A percentile compares a stretch with the other conserved stretches of the same genome.
These are phyloP conservation scores for Scortum barcoo DNA, from an alignment of 2,113 vertebrate genomes.

Conservation along the genomic window DNA sequence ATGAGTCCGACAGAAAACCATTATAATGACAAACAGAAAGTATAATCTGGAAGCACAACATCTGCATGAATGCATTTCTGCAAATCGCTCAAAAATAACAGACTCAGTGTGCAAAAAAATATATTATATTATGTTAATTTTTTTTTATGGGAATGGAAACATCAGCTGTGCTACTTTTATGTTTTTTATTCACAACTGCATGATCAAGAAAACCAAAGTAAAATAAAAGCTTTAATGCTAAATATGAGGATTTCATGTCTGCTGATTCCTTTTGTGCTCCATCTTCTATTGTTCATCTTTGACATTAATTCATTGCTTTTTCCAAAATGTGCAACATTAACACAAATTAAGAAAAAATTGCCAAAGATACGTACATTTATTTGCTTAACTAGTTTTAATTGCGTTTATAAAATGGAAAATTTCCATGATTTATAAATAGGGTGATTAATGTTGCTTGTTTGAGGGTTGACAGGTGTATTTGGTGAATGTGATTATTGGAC, in stretches of 20 bases:
- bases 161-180: too few species aligned
- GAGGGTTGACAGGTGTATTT: neutral
- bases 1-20: too few species aligned
- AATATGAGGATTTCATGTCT: neutral
- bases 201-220: neutral
- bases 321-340: too few species aligned
- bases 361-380: too few species aligned
- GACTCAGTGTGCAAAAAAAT: too few species aligned
- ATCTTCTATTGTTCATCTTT: neutral
- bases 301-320: neutral
- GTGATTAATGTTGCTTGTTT: conserved; percentile 3
- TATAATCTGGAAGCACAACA: too few species aligned
- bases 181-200: neutral
- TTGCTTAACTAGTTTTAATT: too few species aligned
- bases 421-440: neutral
- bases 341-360: neutral
- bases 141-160: too few species aligned
- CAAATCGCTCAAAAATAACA: too few species aligned
- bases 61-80: too few species aligned
- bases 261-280: neutral
- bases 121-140: too few species aligned
- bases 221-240: neutral
- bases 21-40: too few species aligned
- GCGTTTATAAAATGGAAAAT: neutral
- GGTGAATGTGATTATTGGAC: neutral